A percentile compares a stretch with the other conserved stretches of the same genome.
Conservation (phyloP, 64 coral and sea anemone species). For the Astreopora myriophthalma region DNA sequence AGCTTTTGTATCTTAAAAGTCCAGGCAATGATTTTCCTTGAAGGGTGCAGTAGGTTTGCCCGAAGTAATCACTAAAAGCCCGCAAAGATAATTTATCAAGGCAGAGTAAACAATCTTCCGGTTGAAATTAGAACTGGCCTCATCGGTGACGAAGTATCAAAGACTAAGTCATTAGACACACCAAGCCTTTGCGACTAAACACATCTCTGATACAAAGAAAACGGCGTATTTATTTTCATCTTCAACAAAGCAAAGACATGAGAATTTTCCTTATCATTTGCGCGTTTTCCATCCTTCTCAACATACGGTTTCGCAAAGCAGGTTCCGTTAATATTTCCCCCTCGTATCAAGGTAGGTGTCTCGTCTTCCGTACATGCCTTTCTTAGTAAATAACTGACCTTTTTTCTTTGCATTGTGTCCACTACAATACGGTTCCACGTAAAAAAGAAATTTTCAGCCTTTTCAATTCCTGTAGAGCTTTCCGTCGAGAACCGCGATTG, state of each 20-base stretch:
- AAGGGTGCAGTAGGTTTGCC: too few species aligned
- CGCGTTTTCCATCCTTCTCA: background rate
- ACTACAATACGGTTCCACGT: too few species aligned
- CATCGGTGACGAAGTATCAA: constrained; percentile 16
- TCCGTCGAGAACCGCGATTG: too few species aligned
- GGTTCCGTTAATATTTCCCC: background rate
- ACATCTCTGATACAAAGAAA: background rate
- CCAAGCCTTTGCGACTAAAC: background rate
- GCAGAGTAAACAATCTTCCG: too few species aligned
- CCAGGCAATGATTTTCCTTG: too few species aligned
- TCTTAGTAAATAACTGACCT: background rate
- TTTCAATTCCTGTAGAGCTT: too few species aligned
- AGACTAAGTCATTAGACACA: background rate
- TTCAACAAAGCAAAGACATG: background rate
- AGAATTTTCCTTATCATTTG: background rate
- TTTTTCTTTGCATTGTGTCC: too few species aligned
- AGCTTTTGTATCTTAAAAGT: too few species aligned
- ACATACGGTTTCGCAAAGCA: background rate
- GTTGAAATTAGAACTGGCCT: background rate
- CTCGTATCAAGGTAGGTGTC: background rate
- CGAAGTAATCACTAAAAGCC: too few species aligned
- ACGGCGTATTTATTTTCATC: background rate
- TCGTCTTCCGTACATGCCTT: too few species aligned
- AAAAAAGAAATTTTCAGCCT: too few species aligned
- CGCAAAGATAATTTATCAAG: too few species aligned